Percentiles rank a stretch among this genome's conserved stretches.
Conservation (phyloP, 92 coral and sea anemone species). For the Phenganax subtilis region DNA sequence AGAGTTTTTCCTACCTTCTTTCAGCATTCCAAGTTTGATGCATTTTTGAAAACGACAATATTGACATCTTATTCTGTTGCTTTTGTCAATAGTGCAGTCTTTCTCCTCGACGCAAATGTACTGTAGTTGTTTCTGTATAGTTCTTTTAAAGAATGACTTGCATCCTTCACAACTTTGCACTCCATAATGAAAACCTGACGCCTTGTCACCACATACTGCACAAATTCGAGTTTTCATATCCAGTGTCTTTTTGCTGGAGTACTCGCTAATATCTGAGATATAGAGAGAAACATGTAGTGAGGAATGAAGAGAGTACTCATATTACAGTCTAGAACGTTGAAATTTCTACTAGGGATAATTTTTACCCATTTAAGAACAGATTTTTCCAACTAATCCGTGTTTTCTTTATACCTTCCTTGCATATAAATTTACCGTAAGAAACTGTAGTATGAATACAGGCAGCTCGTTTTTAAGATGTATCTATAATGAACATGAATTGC, state of each 20-base stretch:
- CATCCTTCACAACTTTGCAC: slow-evolving; percentile 41
- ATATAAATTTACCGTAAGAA: not conserved
- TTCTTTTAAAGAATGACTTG: slow-evolving; percentile 34
- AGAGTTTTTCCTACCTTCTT: slow-evolving; percentile 7
- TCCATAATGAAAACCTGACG: slow-evolving; percentile 40
- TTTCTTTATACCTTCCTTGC: not conserved
- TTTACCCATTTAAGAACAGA: too few species aligned
- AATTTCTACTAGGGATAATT: too few species aligned
- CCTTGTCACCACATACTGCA: slow-evolving; percentile 41
- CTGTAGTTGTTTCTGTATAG: slow-evolving; percentile 37
- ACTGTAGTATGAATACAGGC: not conserved
- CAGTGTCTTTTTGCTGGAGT: slow-evolving; percentile 13
- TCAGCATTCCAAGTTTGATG: slow-evolving; percentile 30
- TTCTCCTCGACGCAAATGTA: slow-evolving; percentile 36
- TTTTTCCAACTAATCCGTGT: too few species aligned
- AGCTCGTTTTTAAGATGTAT: too few species aligned
- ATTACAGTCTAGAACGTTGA: too few species aligned
- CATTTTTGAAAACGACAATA: slow-evolving; percentile 43
- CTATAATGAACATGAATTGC: not conserved
- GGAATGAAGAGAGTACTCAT: not conserved
- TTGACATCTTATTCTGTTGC: slow-evolving; percentile 41
- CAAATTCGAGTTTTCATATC: slow-evolving; percentile 49
- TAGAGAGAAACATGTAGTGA: too few species aligned
- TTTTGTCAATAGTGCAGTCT: slow-evolving; percentile 35
- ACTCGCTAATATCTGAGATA: not conserved